phyloP scores from a whole-genome alignment of 2,797 vertebrate species.

The Lacerta agilis region DNA sequence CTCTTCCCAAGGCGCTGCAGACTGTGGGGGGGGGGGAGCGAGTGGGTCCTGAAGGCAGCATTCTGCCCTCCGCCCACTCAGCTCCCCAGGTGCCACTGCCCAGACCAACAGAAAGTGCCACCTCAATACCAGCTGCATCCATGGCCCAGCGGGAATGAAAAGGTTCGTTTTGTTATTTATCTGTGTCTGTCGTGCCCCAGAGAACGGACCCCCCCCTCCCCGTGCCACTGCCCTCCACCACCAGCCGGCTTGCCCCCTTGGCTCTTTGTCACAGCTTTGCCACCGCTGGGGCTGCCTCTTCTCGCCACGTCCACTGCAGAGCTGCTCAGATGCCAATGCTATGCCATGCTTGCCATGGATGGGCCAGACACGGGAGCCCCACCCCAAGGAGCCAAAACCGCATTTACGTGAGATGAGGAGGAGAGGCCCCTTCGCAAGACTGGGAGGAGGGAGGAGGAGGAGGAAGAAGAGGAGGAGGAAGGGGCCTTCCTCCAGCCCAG shows the following conservation, averaged over 20 bases:
- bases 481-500: no score
- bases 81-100: background rate
- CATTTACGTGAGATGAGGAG: no score
- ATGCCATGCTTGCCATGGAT: background rate
- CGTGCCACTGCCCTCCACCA: background rate
- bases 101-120: background rate
- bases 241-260: background rate
- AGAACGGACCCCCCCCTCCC: background rate
- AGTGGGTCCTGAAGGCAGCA: no score
- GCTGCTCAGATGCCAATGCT: background rate
- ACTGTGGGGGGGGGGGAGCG: no score
- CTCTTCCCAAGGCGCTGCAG: background rate
- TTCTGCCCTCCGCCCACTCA: background rate
- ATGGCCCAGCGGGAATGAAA: background rate
- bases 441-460: background rate
- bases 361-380: background rate
- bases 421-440: no score
- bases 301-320: background rate
- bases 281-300: background rate
- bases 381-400: background rate
- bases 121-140: background rate
- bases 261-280: constrained; percentile 4
- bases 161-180: constrained; percentile 26
- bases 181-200: constrained; percentile 22
- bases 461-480: background rate